Base-by-base conservation (phyloP, 2,113 vertebrate genomes). In the Struthio camelus region DNA sequence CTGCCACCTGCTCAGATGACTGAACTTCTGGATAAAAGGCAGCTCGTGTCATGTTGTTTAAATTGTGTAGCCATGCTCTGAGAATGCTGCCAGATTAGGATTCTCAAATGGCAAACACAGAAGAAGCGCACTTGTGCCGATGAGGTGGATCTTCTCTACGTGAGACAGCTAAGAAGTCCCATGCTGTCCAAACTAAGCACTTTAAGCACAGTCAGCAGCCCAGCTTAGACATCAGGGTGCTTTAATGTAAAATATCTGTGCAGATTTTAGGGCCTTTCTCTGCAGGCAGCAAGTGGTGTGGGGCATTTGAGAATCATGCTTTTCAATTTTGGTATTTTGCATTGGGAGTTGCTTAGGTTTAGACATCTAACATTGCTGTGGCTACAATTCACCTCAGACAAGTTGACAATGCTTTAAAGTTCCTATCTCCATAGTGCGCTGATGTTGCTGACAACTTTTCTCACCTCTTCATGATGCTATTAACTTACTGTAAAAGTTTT, bases 281-380 rank as follows among this genome's bases (percentile, higher is more conserved):
- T 8, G 6, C 1, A 48, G 19, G 9, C 8, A 80, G 27, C 2
- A 56, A 22, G 20, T 79, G 50, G 1, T 51, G 12, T 40, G 42
- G 3, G 9, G 3, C 0, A 1, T 80, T 65, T 80, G 9, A 82
- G 6, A 50, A 66, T 34, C 36, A 14, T 6, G 24, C 0, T 66
- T 83, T 90, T 77, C 28, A 66, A 3, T 36, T 44, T 40, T 70
- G n/a, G 3, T 70, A 40, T 70, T 85, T 80, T 62, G 34, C 77
- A 73, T 73, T 77, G 65, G 44, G 40, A 73, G 67, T 80, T 85
- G 2, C 20, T 83, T 88, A 46, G 25, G 9, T 58, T 73, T 56
- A 6, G 53, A 10, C 5, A 73, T 28, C 15, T 70, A 56, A 73
- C 53, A 65, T 3, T 66, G 90, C 34, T 2, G 0, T 34, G 40